Conservation (phyloP, 2,888 invertebrate species). For the Agrotis exclamationis region DNA sequence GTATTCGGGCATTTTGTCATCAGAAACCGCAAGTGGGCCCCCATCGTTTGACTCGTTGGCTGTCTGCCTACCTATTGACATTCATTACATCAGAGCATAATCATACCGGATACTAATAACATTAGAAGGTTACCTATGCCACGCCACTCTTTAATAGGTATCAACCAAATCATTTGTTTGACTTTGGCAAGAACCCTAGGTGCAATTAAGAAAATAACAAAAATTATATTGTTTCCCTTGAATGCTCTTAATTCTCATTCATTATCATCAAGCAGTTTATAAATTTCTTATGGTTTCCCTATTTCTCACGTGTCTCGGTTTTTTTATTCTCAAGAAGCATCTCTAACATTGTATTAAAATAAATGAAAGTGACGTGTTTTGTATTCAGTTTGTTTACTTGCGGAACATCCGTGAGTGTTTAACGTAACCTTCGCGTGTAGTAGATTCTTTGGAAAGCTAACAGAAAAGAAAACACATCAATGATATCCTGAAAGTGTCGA, state of each 20-base stretch:
- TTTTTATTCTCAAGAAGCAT: slow-evolving; percentile 52
- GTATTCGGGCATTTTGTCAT: slow-evolving; percentile 53
- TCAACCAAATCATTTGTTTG: slow-evolving; percentile 50
- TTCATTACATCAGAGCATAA: slow-evolving; percentile 81
- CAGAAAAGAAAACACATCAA: slow-evolving; percentile 45
- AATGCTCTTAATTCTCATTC: background rate
- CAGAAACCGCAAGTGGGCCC: slow-evolving; percentile 67
- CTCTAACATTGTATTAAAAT: slow-evolving; percentile 56
- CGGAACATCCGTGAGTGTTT: slow-evolving; percentile 73
- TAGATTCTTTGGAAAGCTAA: slow-evolving; percentile 51
- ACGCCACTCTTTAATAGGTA: slow-evolving; percentile 70
- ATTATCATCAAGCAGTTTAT: slow-evolving; percentile 15
- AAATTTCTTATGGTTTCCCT: slow-evolving; percentile 32
- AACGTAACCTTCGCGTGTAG: slow-evolving; percentile 63
- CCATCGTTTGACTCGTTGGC: slow-evolving; percentile 62
- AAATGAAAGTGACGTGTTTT: slow-evolving; percentile 74
- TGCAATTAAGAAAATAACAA: background rate
- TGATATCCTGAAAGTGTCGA: slow-evolving; percentile 43
- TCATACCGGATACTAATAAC: slow-evolving; percentile 82
- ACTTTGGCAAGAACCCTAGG: slow-evolving; percentile 24
- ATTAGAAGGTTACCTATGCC: slow-evolving; percentile 77
- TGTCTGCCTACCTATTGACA: slow-evolving; percentile 73
- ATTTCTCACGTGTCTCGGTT: slow-evolving; percentile 58
- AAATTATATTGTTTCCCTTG: background rate
- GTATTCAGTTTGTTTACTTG: slow-evolving; percentile 73